A percentile compares a stretch with the other conserved stretches of the same genome.
Conservation (phyloP, 2,113 vertebrate species). For the Meleagris gallopavo region DNA sequence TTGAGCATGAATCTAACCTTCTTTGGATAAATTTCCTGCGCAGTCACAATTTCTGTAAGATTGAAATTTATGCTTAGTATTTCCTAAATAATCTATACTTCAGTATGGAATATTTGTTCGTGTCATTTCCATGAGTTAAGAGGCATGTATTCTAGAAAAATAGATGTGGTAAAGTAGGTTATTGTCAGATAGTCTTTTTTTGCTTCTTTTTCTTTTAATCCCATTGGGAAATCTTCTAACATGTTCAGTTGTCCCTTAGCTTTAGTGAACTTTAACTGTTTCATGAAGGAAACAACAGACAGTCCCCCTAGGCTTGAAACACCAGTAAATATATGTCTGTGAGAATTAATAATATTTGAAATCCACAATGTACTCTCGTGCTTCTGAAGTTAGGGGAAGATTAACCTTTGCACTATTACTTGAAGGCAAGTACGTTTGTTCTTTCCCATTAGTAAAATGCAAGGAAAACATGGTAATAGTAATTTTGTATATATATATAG, state of each 20-base stretch:
- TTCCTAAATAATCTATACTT: not conserved
- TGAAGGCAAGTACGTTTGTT: slow-evolving; percentile 4
- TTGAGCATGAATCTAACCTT: not conserved
- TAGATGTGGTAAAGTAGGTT: not conserved
- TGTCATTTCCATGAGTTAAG: not conserved
- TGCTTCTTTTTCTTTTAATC: not conserved
- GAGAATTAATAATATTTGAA: slow-evolving; percentile 48
- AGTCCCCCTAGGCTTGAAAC: not conserved
- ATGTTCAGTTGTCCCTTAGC: not conserved
- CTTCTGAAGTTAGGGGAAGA: slow-evolving; percentile 12
- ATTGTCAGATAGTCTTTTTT: not conserved
- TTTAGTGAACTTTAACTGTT: not conserved
- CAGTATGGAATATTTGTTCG: not conserved
- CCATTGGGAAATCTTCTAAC: not conserved
- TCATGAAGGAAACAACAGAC: not conserved
- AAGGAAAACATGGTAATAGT: not conserved
- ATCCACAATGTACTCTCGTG: not conserved
- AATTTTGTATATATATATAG: not conserved
- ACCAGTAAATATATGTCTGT: not conserved
- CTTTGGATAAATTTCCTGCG: not conserved
- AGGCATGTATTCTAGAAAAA: not conserved
- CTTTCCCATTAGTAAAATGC: not conserved
- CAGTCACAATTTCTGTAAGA: not conserved
- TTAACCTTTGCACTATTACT: slow-evolving; percentile 44
- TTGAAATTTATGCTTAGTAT: not conserved